Evolutionary conservation across 2,797 vertebrate genomes (phyloP).

Genomic region (Enteromius treurensis): DNA sequence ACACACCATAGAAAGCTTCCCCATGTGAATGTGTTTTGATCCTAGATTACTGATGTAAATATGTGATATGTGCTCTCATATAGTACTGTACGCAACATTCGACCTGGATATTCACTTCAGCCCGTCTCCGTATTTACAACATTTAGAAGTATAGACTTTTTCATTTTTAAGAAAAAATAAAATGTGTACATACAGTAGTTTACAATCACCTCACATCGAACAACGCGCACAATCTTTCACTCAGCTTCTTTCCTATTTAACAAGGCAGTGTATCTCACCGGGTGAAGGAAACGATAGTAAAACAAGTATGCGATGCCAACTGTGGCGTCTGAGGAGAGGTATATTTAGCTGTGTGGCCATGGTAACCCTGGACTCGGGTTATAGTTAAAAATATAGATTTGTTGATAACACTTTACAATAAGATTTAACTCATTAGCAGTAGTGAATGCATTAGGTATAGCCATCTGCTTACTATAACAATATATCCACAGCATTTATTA

Average conservation of each 20-base stretch:
- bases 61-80: slow-evolving; percentile 40
- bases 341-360: slow-evolving; percentile 53
- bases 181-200: slow-evolving; percentile 75
- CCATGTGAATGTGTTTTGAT: background rate
- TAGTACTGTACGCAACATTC: slow-evolving; percentile 14
- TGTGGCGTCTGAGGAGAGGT: slow-evolving; percentile 27
- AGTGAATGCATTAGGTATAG: background rate
- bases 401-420: slow-evolving; percentile 22
- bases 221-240: slow-evolving; percentile 46
- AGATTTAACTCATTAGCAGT: background rate
- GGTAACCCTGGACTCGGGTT: slow-evolving; percentile 43
- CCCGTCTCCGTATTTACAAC: slow-evolving; percentile 74
- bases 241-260: slow-evolving; percentile 24
- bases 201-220: slow-evolving; percentile 77
- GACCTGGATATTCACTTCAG: background rate
- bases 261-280: slow-evolving; percentile 20
- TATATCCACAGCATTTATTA: slow-evolving; percentile 7
- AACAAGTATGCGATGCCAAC: slow-evolving; percentile 11
- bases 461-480: no score
- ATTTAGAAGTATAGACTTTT: slow-evolving; percentile 74
- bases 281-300: background rate
- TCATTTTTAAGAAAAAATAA: slow-evolving; percentile 76
- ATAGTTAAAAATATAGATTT: slow-evolving; percentile 37
- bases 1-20: background rate
- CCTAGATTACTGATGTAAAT: slow-evolving; percentile 23